phyloP scores from a whole-genome alignment of 2,113 vertebrate genomes.

The Neopipo cinnamomea region DNA sequence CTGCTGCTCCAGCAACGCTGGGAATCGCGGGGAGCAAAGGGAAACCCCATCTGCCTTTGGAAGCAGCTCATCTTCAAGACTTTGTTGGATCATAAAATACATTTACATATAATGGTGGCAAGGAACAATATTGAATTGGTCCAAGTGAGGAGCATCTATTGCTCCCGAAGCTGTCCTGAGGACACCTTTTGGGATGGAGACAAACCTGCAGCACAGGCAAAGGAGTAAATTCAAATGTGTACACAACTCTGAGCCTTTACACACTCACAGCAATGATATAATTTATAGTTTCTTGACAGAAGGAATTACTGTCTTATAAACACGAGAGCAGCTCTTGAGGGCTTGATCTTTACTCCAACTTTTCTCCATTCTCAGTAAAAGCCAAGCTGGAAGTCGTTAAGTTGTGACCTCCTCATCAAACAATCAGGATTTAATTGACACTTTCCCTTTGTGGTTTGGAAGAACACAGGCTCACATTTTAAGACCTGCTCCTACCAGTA shows the following conservation, averaged over 20 bases:
- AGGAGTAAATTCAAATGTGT: not conserved
- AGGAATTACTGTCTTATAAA: not conserved
- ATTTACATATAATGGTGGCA: not conserved
- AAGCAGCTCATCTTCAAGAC: not conserved
- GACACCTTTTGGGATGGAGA: not conserved
- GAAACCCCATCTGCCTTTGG: too few relatives aligned
- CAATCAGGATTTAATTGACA: not conserved
- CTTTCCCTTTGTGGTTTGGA: not conserved
- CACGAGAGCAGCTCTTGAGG: accelerated
- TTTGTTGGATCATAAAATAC: not conserved
- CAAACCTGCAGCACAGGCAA: not conserved
- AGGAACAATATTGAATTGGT: not conserved
- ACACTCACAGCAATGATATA: accelerated
- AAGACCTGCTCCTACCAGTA: accelerated
- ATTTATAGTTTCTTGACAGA: accelerated
- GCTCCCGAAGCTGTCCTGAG: not conserved
- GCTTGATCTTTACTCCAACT: not conserved
- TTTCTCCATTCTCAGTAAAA: not conserved
- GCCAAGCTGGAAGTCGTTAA: not conserved
- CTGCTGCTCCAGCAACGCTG: too few relatives aligned
- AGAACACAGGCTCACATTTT: not conserved
- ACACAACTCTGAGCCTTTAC: accelerated
- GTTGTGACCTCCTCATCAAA: not conserved
- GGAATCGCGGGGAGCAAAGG: too few relatives aligned
- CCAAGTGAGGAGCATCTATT: not conserved